These are phyloP conservation scores for Zaprionus tsacasi DNA, from an alignment of 1,140 invertebrate genomes.

Conservation along the genomic window DNA sequence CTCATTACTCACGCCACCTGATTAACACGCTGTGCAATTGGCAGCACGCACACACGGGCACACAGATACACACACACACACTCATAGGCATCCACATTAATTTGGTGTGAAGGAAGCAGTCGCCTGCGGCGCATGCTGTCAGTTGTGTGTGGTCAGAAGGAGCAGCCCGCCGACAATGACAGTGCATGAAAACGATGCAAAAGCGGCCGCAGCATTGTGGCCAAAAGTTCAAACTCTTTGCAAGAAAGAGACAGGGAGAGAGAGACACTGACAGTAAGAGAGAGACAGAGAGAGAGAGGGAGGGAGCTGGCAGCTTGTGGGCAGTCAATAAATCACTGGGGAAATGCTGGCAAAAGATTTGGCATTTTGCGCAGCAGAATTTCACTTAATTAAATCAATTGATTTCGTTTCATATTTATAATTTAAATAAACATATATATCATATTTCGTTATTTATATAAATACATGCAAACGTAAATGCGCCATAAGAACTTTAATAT, in stretches of 20 bases:
- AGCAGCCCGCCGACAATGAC: slow-evolving; percentile 34
- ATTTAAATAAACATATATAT: not conserved
- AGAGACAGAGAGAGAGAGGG: not conserved
- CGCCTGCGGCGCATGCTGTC: slow-evolving; percentile 31
- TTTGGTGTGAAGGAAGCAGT: slow-evolving; percentile 34
- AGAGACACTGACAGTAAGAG: not conserved
- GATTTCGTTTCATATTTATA: slow-evolving; percentile 22
- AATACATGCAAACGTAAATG: not conserved
- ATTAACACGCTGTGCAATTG: slow-evolving; percentile 35
- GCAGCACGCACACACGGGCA: slow-evolving; percentile 17
- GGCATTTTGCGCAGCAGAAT: not conserved
- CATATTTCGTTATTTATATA: not conserved
- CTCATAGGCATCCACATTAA: not conserved
- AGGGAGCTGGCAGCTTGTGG: not conserved
- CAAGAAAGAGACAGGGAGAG: not conserved
- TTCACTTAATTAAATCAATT: slow-evolving; percentile 23
- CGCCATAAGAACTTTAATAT: not conserved
- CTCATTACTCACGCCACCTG: slow-evolving; percentile 62
- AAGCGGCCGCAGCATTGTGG: slow-evolving; percentile 62
- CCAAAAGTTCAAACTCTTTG: slow-evolving; percentile 38
- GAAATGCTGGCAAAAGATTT: slow-evolving; percentile 17
- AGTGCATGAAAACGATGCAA: slow-evolving; percentile 48
- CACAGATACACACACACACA: slow-evolving; percentile 7
- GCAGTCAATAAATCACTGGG: slow-evolving; percentile 20
- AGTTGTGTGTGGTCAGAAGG: slow-evolving; percentile 51